These are phyloP conservation scores for Clarias pachynema DNA, from an alignment of 2,797 vertebrate species.

Conservation along the genomic window DNA sequence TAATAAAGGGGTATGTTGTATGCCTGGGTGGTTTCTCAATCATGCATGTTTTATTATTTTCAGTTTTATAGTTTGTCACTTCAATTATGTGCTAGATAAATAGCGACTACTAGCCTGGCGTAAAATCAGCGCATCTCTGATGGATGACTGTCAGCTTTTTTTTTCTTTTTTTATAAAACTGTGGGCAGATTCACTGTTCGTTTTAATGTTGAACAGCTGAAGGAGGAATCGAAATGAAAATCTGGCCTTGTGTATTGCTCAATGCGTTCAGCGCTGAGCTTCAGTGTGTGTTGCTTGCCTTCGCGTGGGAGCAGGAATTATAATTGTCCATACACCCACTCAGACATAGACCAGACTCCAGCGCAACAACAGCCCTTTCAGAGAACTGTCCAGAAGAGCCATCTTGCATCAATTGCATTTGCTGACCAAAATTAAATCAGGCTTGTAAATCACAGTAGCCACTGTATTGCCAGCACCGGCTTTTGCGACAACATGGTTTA, in stretches of 20 bases:
- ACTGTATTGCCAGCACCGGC: conserved; percentile 53
- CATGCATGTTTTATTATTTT: conserved; percentile 33
- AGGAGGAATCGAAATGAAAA: conserved; percentile 14
- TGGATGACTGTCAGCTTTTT: background rate
- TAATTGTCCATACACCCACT: conserved; percentile 52
- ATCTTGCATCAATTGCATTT: conserved; percentile 63
- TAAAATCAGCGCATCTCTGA: background rate
- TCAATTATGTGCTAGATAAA: conserved; percentile 10
- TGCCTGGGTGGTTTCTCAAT: conserved; percentile 7
- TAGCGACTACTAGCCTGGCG: conserved; percentile 21
- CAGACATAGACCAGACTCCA: conserved; percentile 60
- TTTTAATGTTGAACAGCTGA: background rate
- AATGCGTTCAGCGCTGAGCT: conserved; percentile 52
- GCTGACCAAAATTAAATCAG: conserved; percentile 62
- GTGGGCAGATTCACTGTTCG: conserved; percentile 12
- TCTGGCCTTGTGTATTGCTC: conserved; percentile 34
- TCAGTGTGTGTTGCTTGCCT: conserved; percentile 49
- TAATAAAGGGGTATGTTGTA: conserved; percentile 19
- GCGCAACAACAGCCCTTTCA: conserved; percentile 56
- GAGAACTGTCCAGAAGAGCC: conserved; percentile 58
- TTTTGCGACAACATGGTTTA: conserved; percentile 52
- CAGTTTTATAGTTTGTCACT: background rate
- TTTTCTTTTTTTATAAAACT: background rate
- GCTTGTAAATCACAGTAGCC: conserved; percentile 52
- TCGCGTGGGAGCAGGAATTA: conserved; percentile 54